Base-by-base conservation (phyloP, 2,888 invertebrate genomes). In the Drosophila stalkeri region DNA sequence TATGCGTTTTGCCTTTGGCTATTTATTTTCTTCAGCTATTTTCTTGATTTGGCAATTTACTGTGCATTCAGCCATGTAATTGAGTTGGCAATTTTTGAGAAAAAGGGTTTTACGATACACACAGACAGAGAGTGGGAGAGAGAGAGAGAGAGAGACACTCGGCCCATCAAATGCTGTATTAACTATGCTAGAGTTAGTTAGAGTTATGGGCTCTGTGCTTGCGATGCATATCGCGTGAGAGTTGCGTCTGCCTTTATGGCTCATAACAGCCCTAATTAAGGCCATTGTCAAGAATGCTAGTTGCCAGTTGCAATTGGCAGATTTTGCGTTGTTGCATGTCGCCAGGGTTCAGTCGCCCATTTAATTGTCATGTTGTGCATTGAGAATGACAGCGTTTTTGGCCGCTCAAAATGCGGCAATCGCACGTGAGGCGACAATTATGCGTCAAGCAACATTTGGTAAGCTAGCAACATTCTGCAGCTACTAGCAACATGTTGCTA, bases 251-350 rank as follows among this genome's bases (percentile, higher is more conserved):
- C 73, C 86, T 89, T 89, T 79, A 85, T 86, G 81, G 86, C 73
- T 66, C 81, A 89, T 86, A 86, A 86, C 89, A 64, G 81, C 75
- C 60, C 86, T 86, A 86, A 89, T 85, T 89, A 84, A 81, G 77
- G 81, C 75, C 86, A 86, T 86, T 89, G 85, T 81, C 86, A 86
- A 62, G 72, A 78, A 70, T 66, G 59, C 43, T 39, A 52, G 52
- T 46, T 23, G 67, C 73, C 39, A 54, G 63, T 71, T 39, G 61
- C 75, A 62, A 75, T 52, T 71, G 62, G 72, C 87, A 76, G 88
- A 84, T 86, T 81, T 78, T 46, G 62, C 55, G 47, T 78, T 81
- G 90, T 78, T 81, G 90, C 88, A 85, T 90, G 90, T 82, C 81
- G 77, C 80, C 79, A 82, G 77, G 83, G 83, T 81, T 90, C 90